Evolutionary conservation across 2,797 vertebrate genomes (phyloP).

Genomic region (Arremon aurantiirostris): DNA sequence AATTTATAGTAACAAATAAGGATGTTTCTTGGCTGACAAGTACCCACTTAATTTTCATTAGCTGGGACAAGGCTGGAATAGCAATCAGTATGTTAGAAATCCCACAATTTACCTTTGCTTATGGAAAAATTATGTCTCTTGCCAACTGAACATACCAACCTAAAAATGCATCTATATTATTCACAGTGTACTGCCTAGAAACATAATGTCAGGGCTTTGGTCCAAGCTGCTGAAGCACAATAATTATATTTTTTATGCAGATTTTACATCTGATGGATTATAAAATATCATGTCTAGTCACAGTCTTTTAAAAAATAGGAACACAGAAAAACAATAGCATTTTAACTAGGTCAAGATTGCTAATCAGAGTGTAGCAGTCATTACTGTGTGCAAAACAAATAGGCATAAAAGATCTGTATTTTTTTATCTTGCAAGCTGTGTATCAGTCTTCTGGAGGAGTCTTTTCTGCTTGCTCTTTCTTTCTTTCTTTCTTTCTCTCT

Average conservation of each 20-base stretch:
- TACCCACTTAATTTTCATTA: conserved; percentile 54
- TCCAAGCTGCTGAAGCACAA: conserved; percentile 66
- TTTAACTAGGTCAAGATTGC: conserved; percentile 70
- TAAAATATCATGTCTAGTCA: conserved; percentile 70
- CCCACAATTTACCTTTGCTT: conserved; percentile 50
- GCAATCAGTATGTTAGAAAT: conserved; percentile 45
- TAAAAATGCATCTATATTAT: conserved; percentile 52
- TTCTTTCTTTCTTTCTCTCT: background rate
- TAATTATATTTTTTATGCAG: conserved; percentile 63
- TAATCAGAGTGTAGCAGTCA: conserved; percentile 60
- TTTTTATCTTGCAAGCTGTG: background rate
- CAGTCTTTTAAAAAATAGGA: conserved; percentile 63
- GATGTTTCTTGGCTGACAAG: conserved; percentile 42
- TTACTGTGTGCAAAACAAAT: conserved; percentile 61
- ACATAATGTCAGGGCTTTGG: conserved; percentile 53
- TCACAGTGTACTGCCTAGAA: conserved; percentile 45
- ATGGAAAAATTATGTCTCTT: conserved; percentile 45
- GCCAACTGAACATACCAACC: conserved; percentile 60
- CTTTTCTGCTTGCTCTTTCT: background rate
- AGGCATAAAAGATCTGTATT: conserved; percentile 37
- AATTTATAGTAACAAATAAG: conserved; percentile 35
- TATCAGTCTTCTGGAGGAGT: conserved; percentile 30
- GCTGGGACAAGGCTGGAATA: conserved; percentile 28
- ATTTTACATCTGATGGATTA: conserved; percentile 68
- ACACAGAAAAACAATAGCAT: conserved; percentile 62